These are phyloP conservation scores for Ceyx cyanopectus DNA, from an alignment of 2,113 vertebrate species.

Conservation along the genomic window DNA sequence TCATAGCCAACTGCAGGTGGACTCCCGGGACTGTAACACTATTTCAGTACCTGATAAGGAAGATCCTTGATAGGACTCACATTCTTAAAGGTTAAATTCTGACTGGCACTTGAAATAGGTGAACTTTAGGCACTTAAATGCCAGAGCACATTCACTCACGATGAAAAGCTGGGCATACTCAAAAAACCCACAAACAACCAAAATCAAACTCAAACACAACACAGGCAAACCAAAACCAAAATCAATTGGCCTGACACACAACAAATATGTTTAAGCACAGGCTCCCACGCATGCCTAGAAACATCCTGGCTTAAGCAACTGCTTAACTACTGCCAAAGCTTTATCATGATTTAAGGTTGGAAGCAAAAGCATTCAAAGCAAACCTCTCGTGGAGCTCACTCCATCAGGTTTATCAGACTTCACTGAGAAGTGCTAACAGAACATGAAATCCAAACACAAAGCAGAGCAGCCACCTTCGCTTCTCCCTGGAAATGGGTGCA, in stretches of 20 bases:
- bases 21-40: not conserved
- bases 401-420: not conserved
- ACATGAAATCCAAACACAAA: not conserved
- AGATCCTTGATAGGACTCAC: not conserved
- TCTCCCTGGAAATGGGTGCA: not conserved
- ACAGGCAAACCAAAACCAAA: not conserved
- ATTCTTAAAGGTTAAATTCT: conserved; percentile 13
- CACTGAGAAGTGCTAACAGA: not conserved
- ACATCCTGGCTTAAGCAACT: not conserved
- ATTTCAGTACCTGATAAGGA: not conserved
- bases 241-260: not conserved
- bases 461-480: not conserved
- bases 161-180: not conserved
- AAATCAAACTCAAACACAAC: not conserved
- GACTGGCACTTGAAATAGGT: not conserved
- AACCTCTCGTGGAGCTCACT: not conserved
- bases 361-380: not conserved
- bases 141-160: not conserved
- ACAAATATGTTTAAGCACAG: not conserved
- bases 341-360: not conserved
- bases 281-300: not conserved
- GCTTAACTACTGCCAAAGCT: not conserved
- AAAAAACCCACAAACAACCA: not conserved
- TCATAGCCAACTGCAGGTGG: not conserved
- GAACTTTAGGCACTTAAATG: conserved; percentile 22